Evolutionary conservation across 2,113 vertebrate genomes (phyloP), one percentile per base, ranked within the genome.

Genomic region (Cinclus mexicanus): DNA sequence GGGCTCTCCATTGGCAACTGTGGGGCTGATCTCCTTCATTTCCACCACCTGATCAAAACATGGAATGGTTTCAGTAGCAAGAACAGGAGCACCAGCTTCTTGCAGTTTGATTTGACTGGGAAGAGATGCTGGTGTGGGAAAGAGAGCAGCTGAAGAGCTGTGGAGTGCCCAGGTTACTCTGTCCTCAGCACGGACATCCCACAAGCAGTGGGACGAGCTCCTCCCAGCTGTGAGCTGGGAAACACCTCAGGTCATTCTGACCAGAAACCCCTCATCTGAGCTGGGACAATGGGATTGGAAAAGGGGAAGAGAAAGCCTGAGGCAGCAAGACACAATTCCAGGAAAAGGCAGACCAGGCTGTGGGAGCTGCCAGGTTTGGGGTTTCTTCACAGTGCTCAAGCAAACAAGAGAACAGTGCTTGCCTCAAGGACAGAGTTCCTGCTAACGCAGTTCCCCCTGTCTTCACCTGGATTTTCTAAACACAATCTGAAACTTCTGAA

Each of bases 21-120:
- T 98, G 89, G 98, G 97, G 64, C 98, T 98, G 96, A 99, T 98
- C 92, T 98, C 98, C 95, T 92, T 98, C 99, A 99, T 98, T 91
- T 99, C 99, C 77, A 98, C 98, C 25, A 98, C 98, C 98, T 99
- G 97, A 59, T 18, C 5, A 13, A 67, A 91, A 76, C 12, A 90
- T 23, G 47, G 50, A 85, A 74, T 8, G 21, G 31, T 44, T 93
- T 96, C 53, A 86, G n/a, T 3, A 33, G 49, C 24, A 33, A 56
- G 42, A 88, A 78, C 7, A 11, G 3, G 19, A 82, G 14, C 9
- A 29, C 11, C 44, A 44, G 35, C 55, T 88, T 70, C 59, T 35
- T 39, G 44, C 41, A 61, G 53, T 23, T 74, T 6, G 16, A 9
- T 44, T 55, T 29, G n/a, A 19, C 33, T 25, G 64, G 49, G 63